Base-by-base conservation (phyloP, 2,888 invertebrate species). In the Cyclophora punctaria region DNA sequence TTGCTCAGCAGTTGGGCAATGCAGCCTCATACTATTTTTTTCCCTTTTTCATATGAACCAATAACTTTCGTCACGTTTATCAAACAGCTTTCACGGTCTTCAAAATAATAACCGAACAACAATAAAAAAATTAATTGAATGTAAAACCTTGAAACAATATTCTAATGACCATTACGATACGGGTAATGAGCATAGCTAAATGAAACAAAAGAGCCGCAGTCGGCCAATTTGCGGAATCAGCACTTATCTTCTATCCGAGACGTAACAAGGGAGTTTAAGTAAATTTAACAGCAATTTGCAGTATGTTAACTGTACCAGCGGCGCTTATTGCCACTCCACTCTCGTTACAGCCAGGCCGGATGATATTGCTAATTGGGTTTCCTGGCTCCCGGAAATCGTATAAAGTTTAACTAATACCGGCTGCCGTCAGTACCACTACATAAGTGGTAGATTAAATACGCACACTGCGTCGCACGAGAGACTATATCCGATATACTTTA, bases 311-410 rank as follows among this genome's bases (percentile, higher is more conserved):
- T 73, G 73, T 72, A 74, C 68, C 67, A 68, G 56, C 61, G 66
- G 64, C 69, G 75, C 72, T 78, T 78, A 80, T 78, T 77, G 74
- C 78, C 71, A 63, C 76, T 73, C 73, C 64, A 63, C 69, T 71
- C 74, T 70, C 73, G 78, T 77, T 78, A 80, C 68, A 71, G 71
- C 64, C 70, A 69, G 69, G 66, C 75, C 78, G 82, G 81, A 78
- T 83, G 84, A 79, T 82, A 84, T 78, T 83, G 83, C 83, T 86
- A 86, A 86, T 85, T 85, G 84, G 76, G 79, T 83, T 82, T 76
- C 76, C 80, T 75, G 71, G 77, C 71, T 68, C 71, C 73, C 75
- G 82, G 83, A 84, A 81, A 83, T 82, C 75, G 75, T 81, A 78
- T 83, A 77, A 83, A 83, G 76, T 83, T 81, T 69, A 74, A 75